Conservation (phyloP, 2,888 invertebrate genomes). For the Diarsia rubi region DNA sequence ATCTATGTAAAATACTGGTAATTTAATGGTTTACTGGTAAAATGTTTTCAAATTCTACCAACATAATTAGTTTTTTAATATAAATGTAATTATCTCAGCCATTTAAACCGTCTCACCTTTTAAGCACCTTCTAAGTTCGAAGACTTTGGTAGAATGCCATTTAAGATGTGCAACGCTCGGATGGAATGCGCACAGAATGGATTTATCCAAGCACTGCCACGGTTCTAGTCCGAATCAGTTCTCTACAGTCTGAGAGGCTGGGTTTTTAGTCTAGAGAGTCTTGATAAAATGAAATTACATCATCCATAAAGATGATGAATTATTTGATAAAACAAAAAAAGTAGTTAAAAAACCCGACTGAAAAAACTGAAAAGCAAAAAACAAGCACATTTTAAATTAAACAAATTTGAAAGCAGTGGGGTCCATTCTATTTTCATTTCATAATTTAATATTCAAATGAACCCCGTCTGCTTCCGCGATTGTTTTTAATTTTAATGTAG, state of each 20-base stretch:
- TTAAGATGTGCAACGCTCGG: constrained; percentile 22
- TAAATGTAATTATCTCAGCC: neutral
- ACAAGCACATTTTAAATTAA: no score
- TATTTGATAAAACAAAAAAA: neutral
- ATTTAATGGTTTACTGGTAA: no score
- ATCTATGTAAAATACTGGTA: no score
- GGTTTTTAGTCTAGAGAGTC: constrained; percentile 23
- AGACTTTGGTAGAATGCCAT: constrained; percentile 36
- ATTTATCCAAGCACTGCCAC: constrained; percentile 32
- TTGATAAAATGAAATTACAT: neutral
- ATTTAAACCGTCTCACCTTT: constrained; percentile 1
- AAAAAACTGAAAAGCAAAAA: no score
- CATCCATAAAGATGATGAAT: neutral
- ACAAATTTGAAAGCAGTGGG: no score
- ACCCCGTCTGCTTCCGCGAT: no score
- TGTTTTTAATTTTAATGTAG: no score
- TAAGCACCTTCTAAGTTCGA: neutral
- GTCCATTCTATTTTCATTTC: no score
- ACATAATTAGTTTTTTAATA: no score
- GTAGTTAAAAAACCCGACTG: no score
- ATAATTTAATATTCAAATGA: no score
- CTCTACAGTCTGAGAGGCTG: constrained; percentile 50
- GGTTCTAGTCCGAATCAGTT: constrained; percentile 55
- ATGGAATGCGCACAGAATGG: constrained; percentile 60
- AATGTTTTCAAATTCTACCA: no score